phyloP scores from a whole-genome alignment of 2,888 invertebrate species.

The Stenchaetothrips biformis region DNA sequence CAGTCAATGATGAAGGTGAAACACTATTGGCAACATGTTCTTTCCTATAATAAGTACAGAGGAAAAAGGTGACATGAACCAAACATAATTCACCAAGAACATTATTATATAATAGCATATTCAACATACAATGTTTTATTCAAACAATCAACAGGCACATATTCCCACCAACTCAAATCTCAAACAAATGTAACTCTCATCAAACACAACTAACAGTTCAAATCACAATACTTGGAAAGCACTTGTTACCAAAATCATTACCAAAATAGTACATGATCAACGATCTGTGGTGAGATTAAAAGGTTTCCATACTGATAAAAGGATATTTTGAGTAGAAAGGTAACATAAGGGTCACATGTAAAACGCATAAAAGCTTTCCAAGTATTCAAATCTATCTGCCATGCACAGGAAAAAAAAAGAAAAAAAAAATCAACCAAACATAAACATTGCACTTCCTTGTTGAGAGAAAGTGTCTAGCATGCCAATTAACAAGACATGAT shows the following conservation, averaged over 20 bases:
- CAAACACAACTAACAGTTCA: background rate
- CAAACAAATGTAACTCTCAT: background rate
- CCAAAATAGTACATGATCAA: too few species aligned
- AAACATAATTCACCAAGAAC: background rate
- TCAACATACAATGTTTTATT: slow-evolving; percentile 11
- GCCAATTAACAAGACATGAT: background rate
- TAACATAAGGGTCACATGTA: too few species aligned
- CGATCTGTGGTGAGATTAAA: too few species aligned
- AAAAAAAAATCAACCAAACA: slow-evolving; percentile 24
- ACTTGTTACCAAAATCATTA: too few species aligned
- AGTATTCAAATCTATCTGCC: background rate
- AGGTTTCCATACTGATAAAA: too few species aligned
- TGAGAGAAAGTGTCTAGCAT: background rate
- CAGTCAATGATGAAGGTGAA: too few species aligned
- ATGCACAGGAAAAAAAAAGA: too few species aligned
- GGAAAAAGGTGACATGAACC: too few species aligned
- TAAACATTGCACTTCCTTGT: too few species aligned
- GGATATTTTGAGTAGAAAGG: too few species aligned
- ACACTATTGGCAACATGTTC: too few species aligned
- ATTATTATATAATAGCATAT: background rate
- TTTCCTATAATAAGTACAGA: too few species aligned
- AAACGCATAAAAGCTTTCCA: background rate
- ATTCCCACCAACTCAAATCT: background rate
- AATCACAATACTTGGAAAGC: background rate
- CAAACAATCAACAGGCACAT: slow-evolving; percentile 13